Conservation (phyloP, 2,888 invertebrate species). For the Stomorhina lunata region DNA sequence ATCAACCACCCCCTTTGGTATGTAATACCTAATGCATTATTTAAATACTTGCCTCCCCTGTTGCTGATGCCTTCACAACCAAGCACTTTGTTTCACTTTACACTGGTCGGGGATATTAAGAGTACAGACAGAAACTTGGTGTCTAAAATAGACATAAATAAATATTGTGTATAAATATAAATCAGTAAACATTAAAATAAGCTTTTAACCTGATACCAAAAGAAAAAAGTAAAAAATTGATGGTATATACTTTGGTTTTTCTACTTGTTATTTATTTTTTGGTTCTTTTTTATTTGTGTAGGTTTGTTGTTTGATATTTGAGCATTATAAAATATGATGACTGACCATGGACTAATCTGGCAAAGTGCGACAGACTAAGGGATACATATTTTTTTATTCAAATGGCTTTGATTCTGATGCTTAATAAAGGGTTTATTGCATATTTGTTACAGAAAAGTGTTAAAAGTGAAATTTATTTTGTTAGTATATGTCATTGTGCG, state of each 20-base stretch:
- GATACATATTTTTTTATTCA: neutral
- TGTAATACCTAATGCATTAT: neutral
- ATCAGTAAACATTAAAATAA: conserved; percentile 52
- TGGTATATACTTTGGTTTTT: neutral
- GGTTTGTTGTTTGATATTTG: neutral
- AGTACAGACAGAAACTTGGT: neutral
- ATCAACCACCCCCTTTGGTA: neutral
- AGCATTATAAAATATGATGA: conserved; percentile 32
- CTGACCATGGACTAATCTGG: conserved; percentile 10
- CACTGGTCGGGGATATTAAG: neutral
- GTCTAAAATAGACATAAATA: conserved; percentile 35
- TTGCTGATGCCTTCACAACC: neutral
- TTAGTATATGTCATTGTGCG: neutral
- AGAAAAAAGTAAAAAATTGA: neutral
- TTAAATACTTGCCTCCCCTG: neutral
- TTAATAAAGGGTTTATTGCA: neutral
- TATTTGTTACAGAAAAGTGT: neutral
- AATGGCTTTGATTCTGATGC: conserved; percentile 7
- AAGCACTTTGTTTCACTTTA: conserved; percentile 21
- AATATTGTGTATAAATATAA: conserved; percentile 44
- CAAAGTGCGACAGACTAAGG: conserved; percentile 5
- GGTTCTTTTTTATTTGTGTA: neutral
- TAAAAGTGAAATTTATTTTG: neutral
- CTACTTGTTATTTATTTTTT: neutral
- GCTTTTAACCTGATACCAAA: conserved; percentile 31